These are phyloP conservation scores for Leptopilina boulardi DNA, from an alignment of 1,140 invertebrate species.

Conservation along the genomic window DNA sequence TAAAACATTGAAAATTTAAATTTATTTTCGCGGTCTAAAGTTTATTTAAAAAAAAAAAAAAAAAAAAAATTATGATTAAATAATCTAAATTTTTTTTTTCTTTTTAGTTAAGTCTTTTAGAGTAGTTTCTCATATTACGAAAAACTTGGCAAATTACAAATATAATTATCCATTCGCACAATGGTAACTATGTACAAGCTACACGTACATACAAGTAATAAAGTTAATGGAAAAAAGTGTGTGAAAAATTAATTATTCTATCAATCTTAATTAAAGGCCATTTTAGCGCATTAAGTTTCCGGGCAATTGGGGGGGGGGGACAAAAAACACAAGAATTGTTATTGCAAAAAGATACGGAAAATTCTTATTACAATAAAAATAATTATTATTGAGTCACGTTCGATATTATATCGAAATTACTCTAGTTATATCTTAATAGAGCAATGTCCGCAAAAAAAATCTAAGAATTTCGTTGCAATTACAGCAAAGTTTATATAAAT, in stretches of 20 bases:
- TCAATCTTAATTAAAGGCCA: conserved; percentile 10
- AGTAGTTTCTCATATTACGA: background rate
- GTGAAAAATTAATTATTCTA: conserved; percentile 8
- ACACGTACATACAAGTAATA: conserved; percentile 21
- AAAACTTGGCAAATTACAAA: conserved; percentile 30
- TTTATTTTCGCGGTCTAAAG: background rate
- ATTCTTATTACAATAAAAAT: background rate
- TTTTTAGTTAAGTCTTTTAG: conserved; percentile 9
- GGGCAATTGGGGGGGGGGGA: background rate
- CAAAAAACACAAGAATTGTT: background rate
- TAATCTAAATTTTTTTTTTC: background rate
- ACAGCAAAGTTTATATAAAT: conserved; percentile 7
- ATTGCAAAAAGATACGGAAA: conserved; percentile 21
- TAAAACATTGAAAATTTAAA: too few species aligned
- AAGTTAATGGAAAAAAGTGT: background rate
- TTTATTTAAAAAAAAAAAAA: background rate
- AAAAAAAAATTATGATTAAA: background rate
- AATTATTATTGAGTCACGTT: background rate
- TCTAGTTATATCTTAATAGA: background rate
- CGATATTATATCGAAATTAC: conserved; percentile 13
- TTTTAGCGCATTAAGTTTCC: conserved; percentile 12
- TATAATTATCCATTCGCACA: conserved; percentile 25
- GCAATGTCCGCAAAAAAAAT: background rate
- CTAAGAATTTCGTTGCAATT: conserved; percentile 13
- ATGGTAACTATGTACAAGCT: conserved; percentile 27